These are phyloP conservation scores for Drosophila lowei DNA, from an alignment of 1,140 invertebrate species.

Conservation along the genomic window DNA sequence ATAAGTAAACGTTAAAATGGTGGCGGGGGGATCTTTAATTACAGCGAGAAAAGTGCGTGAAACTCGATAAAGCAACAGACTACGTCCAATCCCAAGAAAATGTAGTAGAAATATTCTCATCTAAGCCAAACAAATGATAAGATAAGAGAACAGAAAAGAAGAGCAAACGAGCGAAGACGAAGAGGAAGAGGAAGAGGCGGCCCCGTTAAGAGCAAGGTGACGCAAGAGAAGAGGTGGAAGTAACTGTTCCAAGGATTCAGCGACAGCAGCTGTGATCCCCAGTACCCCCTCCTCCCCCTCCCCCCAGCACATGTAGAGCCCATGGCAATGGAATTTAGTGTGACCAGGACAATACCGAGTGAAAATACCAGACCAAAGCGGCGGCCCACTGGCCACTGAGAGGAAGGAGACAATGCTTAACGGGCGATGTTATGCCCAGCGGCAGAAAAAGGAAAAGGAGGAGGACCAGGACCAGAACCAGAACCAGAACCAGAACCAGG, in stretches of 20 bases:
- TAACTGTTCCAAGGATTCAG: not conserved
- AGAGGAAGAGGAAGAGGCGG: not conserved
- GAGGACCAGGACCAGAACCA: slow-evolving; percentile 67
- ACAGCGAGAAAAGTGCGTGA: slow-evolving; percentile 63
- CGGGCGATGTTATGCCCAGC: slow-evolving; percentile 46
- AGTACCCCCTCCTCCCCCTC: not conserved
- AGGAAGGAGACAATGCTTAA: slow-evolving; percentile 48
- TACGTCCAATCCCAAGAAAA: not conserved
- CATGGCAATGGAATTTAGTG: slow-evolving; percentile 73
- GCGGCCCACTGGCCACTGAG: slow-evolving; percentile 22
- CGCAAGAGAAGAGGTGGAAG: no score
- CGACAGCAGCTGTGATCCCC: slow-evolving; percentile 14
- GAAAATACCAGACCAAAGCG: slow-evolving; percentile 35
- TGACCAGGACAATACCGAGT: slow-evolving; percentile 33
- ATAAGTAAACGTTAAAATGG: slow-evolving; percentile 16
- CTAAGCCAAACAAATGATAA: slow-evolving; percentile 52
- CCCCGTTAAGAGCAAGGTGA: slow-evolving; percentile 18
- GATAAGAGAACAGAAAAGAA: slow-evolving; percentile 29
- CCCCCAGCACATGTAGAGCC: slow-evolving; percentile 1
- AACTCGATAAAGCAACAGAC: slow-evolving; percentile 10
- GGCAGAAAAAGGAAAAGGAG: slow-evolving; percentile 42
- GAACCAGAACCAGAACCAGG: slow-evolving; percentile 52
- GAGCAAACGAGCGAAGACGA: slow-evolving; percentile 13
- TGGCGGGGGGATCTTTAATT: slow-evolving; percentile 26
- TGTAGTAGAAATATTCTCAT: slow-evolving; percentile 20